Evolutionary conservation across 2,113 vertebrate genomes (phyloP).

Genomic region (Myrmophylax atrothorax): DNA sequence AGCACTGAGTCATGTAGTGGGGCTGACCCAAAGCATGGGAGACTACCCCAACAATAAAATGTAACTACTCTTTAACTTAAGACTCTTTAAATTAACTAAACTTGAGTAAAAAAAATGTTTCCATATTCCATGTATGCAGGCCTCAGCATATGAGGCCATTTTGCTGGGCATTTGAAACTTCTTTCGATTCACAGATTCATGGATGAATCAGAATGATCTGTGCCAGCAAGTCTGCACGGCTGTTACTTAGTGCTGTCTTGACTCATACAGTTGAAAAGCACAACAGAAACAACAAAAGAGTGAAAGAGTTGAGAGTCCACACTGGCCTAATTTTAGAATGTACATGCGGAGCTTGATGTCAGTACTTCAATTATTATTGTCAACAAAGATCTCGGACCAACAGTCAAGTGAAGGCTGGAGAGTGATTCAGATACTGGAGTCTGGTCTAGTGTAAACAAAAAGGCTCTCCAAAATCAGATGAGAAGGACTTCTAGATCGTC

Average conservation of each 20-base stretch:
- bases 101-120: background rate
- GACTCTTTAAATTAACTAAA: background rate
- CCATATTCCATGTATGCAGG: background rate
- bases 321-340: background rate
- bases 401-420: background rate
- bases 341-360: background rate
- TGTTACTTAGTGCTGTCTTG: background rate
- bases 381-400: background rate
- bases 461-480: fast-evolving
- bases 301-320: background rate
- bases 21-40: background rate
- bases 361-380: background rate
- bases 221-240: background rate
- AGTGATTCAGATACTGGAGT: background rate
- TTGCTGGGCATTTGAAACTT: background rate
- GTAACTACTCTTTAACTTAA: background rate
- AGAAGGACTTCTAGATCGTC: background rate
- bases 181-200: slow-evolving; percentile 21
- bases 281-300: background rate
- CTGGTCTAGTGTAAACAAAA: background rate
- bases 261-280: background rate
- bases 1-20: background rate
- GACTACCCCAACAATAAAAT: background rate
- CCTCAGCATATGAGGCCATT: background rate
- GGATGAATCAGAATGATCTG: background rate